Percentiles rank a stretch among this genome's conserved stretches.
Conservation (phyloP, 2,113 vertebrate species). For the Morone saxatilis region DNA sequence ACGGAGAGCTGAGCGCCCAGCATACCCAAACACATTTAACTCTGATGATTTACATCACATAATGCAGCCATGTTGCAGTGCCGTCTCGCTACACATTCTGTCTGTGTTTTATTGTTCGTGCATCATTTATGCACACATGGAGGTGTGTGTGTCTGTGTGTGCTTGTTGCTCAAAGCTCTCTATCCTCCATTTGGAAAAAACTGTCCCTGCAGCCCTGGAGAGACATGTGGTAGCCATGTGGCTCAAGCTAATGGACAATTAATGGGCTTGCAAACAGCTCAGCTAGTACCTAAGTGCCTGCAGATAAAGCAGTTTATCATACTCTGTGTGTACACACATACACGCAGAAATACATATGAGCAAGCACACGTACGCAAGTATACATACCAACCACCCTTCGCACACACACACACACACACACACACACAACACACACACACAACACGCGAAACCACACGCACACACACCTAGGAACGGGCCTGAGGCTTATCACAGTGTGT, state of each 20-base stretch:
- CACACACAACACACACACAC: constrained; percentile 10
- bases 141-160: constrained; percentile 17
- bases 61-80: neutral
- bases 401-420: constrained; percentile 1
- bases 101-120: constrained; percentile 13
- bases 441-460: constrained; percentile 6
- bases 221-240: constrained; percentile 55
- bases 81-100: neutral
- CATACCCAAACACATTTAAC: constrained; percentile 6
- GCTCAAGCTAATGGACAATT: constrained; percentile 77
- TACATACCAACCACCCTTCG: neutral
- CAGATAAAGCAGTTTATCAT: constrained; percentile 58
- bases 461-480: neutral
- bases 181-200: constrained; percentile 36
- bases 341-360: constrained; percentile 23
- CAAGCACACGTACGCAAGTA: neutral
- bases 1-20: constrained; percentile 1
- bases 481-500: constrained; percentile 41
- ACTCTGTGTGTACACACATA: constrained; percentile 21
- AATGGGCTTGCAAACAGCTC: constrained; percentile 77
- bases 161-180: constrained; percentile 19
- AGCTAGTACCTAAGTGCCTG: constrained; percentile 47
- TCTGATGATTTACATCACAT: constrained; percentile 16
- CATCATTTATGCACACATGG: neutral
- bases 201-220: constrained; percentile 27